Conservation (phyloP, 2,113 vertebrate genomes). For the Strigops habroptila region DNA sequence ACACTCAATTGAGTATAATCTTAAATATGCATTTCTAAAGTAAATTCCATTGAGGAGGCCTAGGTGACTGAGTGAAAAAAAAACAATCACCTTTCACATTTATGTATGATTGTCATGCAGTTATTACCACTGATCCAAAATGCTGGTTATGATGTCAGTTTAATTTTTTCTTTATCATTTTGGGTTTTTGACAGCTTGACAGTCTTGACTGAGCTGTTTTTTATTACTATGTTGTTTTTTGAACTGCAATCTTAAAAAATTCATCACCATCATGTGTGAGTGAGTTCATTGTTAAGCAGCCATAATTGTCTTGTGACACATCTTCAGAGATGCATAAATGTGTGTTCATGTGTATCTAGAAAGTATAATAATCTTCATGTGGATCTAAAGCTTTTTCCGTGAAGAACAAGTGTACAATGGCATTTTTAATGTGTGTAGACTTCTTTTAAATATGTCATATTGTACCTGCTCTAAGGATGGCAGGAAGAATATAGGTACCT, state of each 20-base stretch:
- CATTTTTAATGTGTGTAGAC: not conserved
- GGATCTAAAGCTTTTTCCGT: not conserved
- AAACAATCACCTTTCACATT: conserved; percentile 23
- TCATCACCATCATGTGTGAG: not conserved
- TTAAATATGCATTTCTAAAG: conserved; percentile 19
- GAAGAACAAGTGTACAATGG: not conserved
- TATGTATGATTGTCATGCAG: not conserved
- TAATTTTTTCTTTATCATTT: conserved; percentile 32
- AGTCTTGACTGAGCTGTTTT: not conserved
- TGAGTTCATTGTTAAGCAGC: conserved; percentile 4
- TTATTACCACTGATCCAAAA: conserved; percentile 42
- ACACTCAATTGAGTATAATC: not conserved
- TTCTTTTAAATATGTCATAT: conserved; percentile 22
- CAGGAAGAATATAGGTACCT: not conserved
- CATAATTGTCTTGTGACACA: not conserved
- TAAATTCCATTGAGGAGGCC: conserved; percentile 51
- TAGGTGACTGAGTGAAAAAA: conserved; percentile 69
- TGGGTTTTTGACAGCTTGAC: conserved; percentile 11
- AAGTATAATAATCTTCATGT: not conserved
- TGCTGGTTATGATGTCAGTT: conserved; percentile 8
- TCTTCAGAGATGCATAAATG: conserved; percentile 26
- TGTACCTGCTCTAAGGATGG: conserved; percentile 25
- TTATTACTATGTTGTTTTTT: not conserved
- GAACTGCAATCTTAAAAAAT: not conserved
- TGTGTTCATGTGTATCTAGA: not conserved